phyloP scores from a whole-genome alignment of 2,113 vertebrate genomes.

The Ariopsis seemanni region DNA sequence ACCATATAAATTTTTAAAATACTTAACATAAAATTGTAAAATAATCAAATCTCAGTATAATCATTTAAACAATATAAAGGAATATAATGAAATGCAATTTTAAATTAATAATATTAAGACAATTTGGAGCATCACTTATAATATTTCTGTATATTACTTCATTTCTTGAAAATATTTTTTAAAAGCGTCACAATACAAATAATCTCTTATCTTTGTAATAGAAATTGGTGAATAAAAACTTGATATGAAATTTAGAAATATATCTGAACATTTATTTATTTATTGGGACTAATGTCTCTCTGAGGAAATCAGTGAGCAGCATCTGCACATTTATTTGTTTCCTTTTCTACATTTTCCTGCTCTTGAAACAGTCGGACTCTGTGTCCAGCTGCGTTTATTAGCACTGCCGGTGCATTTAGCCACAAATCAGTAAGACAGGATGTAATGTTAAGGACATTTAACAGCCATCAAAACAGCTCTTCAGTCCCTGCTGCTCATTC shows the following conservation, averaged over 20 bases:
- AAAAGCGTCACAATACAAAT: background rate
- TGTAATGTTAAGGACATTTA: background rate
- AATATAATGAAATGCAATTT: background rate
- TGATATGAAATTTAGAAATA: background rate
- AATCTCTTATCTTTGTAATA: too few relatives aligned
- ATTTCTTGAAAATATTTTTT: background rate
- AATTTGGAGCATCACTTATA: background rate
- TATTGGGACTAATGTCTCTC: background rate
- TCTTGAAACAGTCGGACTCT: background rate
- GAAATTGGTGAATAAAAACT: background rate
- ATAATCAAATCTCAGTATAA: background rate
- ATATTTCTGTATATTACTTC: background rate
- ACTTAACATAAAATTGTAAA: background rate
- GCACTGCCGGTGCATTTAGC: background rate
- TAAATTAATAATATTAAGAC: too few relatives aligned
- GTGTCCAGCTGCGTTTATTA: slow-evolving; percentile 12
- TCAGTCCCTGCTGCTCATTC: background rate
- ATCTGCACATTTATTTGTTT: background rate
- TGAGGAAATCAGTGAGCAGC: background rate
- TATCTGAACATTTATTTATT: background rate
- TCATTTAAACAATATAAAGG: background rate
- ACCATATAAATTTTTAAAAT: background rate
- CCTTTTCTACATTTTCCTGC: background rate
- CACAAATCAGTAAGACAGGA: background rate
- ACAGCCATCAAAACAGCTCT: background rate